Conservation (phyloP, 2,888 invertebrate species). For the Rhimphoctona megacephalus region DNA sequence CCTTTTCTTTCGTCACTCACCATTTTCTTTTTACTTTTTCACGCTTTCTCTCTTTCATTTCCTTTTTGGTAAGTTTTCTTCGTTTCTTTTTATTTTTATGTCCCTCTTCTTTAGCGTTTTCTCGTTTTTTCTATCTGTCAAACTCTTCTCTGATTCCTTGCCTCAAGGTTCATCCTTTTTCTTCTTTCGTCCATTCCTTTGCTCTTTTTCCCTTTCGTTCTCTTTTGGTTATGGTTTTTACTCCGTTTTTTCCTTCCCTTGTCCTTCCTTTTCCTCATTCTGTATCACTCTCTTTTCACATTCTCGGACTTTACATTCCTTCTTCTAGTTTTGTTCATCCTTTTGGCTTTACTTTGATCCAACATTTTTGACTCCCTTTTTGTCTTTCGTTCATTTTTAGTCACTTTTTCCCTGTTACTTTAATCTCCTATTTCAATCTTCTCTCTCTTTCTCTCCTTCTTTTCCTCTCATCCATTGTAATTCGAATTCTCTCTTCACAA, state of each 20-base stretch:
- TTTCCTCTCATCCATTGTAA: background rate
- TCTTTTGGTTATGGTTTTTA: background rate
- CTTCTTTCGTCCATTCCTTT: background rate
- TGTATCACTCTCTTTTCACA: background rate
- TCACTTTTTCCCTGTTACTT: background rate
- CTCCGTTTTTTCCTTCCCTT: background rate
- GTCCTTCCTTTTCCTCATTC: background rate
- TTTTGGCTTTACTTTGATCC: background rate
- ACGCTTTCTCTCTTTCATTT: slow-evolving; percentile 4
- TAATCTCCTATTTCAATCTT: background rate
- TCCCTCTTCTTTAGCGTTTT: background rate
- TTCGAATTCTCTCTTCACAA: slow-evolving; percentile 23
- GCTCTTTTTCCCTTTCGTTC: background rate
- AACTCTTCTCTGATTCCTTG: background rate
- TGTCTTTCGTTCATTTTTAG: background rate
- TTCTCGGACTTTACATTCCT: background rate
- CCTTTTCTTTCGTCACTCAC: no score
- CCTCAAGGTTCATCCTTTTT: background rate
- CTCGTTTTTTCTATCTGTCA: background rate
- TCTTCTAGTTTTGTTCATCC: background rate
- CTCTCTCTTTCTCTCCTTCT: background rate
- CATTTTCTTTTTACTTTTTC: background rate
- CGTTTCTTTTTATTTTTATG: background rate
- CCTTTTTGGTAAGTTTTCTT: background rate
- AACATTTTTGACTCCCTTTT: background rate